Percentiles rank a stretch among this genome's conserved stretches.
phyloP scores from a whole-genome alignment of 1,140 invertebrate species.

The Drosophila tani region DNA sequence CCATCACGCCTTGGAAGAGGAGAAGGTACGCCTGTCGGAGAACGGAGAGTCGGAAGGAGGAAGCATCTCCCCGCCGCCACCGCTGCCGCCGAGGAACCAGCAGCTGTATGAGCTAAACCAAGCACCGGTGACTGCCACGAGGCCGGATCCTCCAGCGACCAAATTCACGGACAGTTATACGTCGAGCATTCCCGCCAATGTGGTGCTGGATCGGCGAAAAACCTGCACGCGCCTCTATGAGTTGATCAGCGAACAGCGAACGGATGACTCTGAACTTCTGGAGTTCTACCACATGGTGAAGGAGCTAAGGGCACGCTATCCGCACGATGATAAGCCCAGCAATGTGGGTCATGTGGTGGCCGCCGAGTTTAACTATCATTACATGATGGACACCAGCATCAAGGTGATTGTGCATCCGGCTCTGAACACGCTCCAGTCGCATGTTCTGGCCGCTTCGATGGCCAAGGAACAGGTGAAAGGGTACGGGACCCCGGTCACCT shows the following conservation, averaged over 20 bases:
- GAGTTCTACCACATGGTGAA: conserved; percentile 92
- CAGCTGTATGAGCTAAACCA: conserved; percentile 50
- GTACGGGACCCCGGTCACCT: conserved; percentile 89
- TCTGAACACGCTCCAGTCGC: conserved; percentile 85
- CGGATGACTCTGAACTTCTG: conserved; percentile 90
- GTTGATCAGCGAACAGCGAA: conserved; percentile 89
- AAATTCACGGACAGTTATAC: conserved; percentile 75
- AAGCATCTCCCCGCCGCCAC: conserved; percentile 76
- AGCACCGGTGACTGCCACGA: conserved; percentile 9
- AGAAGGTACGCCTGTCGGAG: background rate
- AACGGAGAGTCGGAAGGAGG: conserved; percentile 39
- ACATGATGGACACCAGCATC: conserved; percentile 92
- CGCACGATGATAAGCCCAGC: conserved; percentile 88
- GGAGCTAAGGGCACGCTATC: conserved; percentile 86
- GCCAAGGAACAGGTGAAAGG: conserved; percentile 84
- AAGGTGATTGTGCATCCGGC: conserved; percentile 93
- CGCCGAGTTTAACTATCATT: conserved; percentile 91
- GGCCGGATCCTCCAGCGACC: conserved; percentile 11
- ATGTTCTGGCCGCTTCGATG: conserved; percentile 77
- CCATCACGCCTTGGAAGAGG: background rate
- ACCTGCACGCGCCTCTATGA: conserved; percentile 88
- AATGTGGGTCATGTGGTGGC: conserved; percentile 94
- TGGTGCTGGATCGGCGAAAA: conserved; percentile 85
- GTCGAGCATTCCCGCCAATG: conserved; percentile 72
- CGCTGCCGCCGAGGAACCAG: conserved; percentile 86